Base-by-base conservation (phyloP, 2,888 invertebrate species). In the Hoplodrina blanda region DNA sequence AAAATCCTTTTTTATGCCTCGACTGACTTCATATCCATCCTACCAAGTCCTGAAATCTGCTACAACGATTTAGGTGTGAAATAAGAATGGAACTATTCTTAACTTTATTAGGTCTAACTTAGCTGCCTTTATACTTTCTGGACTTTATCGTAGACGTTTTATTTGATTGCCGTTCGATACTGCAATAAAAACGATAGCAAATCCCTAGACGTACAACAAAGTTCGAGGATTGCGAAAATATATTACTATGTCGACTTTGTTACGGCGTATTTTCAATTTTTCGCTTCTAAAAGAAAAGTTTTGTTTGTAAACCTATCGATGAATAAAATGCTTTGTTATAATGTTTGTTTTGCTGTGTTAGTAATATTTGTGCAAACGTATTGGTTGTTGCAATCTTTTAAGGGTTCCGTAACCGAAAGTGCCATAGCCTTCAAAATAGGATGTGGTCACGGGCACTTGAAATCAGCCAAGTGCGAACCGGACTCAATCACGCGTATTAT, bases 81-180 rank as follows among this genome's bases (percentile, higher is more conserved):
- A 67, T 80, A 56, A 49, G 70, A 75, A 75, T 67, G 59, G 61
- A 74, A 69, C 66, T 60, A 61, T 71, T 72, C 80, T 62, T 71
- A 70, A 83, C 73, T 81, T 73, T 77, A 83, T 77, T 69, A 79
- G 76, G 60, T 69, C 73, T 73, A 73, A 83, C 69, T 79, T 79
- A 72, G 76, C 73, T 70, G 73, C 63, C 54, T 83, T 76, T 79
- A 63, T 81, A 69, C 69, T 72, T 73, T 64, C 70, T 69, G 60
- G 55, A 73, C 63, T 80, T 78, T 81, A 83, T 80, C 62, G 73
- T 13, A 60, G 57, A 78, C 68, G 64, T 82, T 82, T 78, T 82
- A 82, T 82, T 80, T 78, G 75, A 82, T 73, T 73, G 70, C 64
- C 63, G 41, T 73, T 66, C 70, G 70, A 80, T 78, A 81, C 73